Evolutionary conservation across 2,113 vertebrate genomes (phyloP), one percentile per base, ranked within the genome.

Genomic region (Cromileptes altivelis): DNA sequence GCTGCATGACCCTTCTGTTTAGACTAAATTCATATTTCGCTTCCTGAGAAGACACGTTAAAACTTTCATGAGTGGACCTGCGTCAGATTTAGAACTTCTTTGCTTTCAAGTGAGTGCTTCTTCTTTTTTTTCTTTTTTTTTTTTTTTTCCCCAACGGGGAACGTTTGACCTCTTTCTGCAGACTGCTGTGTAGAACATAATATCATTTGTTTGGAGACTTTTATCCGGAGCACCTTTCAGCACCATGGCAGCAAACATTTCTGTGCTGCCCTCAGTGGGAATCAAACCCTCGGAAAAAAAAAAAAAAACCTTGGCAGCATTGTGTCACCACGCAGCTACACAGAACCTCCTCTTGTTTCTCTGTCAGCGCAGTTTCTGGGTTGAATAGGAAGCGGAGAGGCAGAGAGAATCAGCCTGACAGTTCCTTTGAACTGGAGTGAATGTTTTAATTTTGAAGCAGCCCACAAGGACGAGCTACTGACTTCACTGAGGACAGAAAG

Each of bases 161-260:
- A 87, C 25, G 25, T 83, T 84, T 89, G 90, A 89, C 92, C 89
- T 89, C 85, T 75, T 85, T 92, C 65, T 70, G 78, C 19, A 73
- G 64, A 60, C 79, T 68, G 69, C 72, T 78, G 75, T 62, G 70
- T 55, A 40, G 25, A 83, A 78, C 84, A 75, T 85, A 58, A 70
- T 86, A 84, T 88, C 65, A 85, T 88, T 91, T 81, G 75, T 76
- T 45, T 60, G 82, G 80, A 85, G 55, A 81, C 63, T 80, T 85
- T 58, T 62, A 58, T 74, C 68, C 50, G 3, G 49, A 70, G 67
- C 56, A 69, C 23, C 58, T 86, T 81, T 74, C 69, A 68, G 65
- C 78, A 25, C 56, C 79, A 12, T 1, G 75, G 80, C 83, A 72
- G 85, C 58, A 61, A 83, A 75, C 78, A 53, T 80, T 75, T 69